Conservation (phyloP, 2,888 invertebrate genomes). For the Nomada ruficornis region DNA sequence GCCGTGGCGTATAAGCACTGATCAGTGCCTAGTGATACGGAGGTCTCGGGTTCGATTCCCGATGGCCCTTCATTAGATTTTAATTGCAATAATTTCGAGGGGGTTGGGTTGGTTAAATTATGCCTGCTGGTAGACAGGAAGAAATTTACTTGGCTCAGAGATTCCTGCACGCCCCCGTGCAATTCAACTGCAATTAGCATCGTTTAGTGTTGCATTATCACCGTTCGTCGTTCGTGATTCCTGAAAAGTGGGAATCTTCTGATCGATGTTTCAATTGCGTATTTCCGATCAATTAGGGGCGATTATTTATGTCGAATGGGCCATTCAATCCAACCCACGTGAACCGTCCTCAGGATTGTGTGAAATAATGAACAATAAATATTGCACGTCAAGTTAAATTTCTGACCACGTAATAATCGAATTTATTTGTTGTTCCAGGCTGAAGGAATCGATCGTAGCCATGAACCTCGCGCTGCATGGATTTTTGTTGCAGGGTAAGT, state of each 20-base stretch:
- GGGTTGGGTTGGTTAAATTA: conserved; percentile 8
- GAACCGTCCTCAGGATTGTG: neutral
- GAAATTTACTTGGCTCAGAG: conserved; percentile 14
- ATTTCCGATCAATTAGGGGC: no score
- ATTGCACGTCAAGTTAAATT: neutral
- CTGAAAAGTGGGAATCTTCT: neutral
- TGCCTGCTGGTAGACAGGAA: neutral
- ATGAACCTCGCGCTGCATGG: conserved; percentile 84
- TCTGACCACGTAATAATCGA: neutral
- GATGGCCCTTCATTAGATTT: no score
- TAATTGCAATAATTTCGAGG: neutral
- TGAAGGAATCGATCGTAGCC: conserved; percentile 79
- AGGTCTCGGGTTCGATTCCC: no score
- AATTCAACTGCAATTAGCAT: conserved; percentile 28
- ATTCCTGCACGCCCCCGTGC: conserved; percentile 17
- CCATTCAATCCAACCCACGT: neutral
- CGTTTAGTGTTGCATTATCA: conserved; percentile 16
- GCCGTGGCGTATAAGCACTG: no score
- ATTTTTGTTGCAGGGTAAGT: conserved; percentile 83
- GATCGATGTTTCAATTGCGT: conserved; percentile 3
- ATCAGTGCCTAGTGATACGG: no score
- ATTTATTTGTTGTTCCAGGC: conserved; percentile 73
- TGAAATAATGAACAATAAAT: no score
- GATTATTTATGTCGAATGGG: neutral
- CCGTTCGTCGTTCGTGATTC: conserved; percentile 3